Evolutionary conservation across 53 echinoderm and acorn worm genomes (phyloP), one percentile per base, ranked within the genome.

Genomic region (Crossaster papposus): DNA sequence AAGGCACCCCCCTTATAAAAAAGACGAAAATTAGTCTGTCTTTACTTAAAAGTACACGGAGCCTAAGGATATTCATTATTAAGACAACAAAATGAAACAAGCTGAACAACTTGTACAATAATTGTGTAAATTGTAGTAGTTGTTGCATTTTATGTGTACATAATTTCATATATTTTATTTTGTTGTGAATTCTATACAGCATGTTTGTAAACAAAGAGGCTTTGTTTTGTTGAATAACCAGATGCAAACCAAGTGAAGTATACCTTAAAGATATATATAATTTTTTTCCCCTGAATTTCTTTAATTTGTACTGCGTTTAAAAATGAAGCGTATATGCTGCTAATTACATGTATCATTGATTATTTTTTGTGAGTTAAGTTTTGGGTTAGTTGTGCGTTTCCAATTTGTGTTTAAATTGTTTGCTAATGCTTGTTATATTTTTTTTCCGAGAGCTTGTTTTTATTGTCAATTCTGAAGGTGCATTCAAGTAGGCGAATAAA

Each of bases 191-290:
- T n/a, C 20, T 12, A 22, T 81, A 63, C 31, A 63, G 62, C 33
- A 81, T 63, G 81, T 58, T 81, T 44, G 62, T 62, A 62, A 55
- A 17, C 82, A 82, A 68, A 82, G 82, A 82, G 82, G 82, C 82
- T 82, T 82, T 36, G 63, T 81, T 63, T 63, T 81, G 81, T 81
- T 38, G 14, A 30, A 62, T n/a, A n/a, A 70, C 82, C 34, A 55
- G 37, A 65, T 82, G 82, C 81, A 81, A 79, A 64, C 62, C 17
- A 15, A 17, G 7, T 81, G 31, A 32, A 54, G 62, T 33, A 32
- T 80, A 80, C 18, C 3, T 80, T 54, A 81, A n/a, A 81, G 30
- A 58, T 44, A 44, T 44, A 44, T 7, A 58, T 2, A 58, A 2
- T 58, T 55, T 81, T 81, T 17, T 32, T 64, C n/a, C 52, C 22